Evolutionary conservation across 2,113 vertebrate genomes (phyloP).

Genomic region (Nesospiza acunhae): DNA sequence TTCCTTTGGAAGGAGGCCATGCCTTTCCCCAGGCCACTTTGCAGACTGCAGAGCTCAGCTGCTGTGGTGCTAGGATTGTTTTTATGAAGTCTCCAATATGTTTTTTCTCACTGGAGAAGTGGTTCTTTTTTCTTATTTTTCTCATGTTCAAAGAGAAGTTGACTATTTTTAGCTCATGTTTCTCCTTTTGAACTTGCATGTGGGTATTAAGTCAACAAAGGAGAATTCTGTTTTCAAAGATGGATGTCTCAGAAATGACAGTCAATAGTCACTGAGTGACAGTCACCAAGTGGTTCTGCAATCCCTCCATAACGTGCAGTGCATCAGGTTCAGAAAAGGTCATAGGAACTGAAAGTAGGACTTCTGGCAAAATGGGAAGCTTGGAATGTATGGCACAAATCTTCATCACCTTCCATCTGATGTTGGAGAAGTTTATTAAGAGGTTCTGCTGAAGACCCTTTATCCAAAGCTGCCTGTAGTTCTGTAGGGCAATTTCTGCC

Average conservation of each 20-base stretch:
- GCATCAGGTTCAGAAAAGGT: background rate
- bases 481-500: background rate
- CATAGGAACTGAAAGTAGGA: background rate
- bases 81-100: background rate
- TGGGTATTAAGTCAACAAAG: background rate
- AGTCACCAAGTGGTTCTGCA: background rate
- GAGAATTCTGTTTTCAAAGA: background rate
- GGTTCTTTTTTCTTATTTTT: conserved; percentile 9
- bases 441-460: background rate
- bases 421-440: background rate
- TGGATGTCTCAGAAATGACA: background rate
- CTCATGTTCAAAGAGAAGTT: conserved; percentile 17
- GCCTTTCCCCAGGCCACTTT: background rate
- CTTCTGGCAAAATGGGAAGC: background rate
- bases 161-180: conserved; percentile 34
- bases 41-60: conserved; percentile 54
- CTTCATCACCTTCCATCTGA: background rate
- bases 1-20: conserved; percentile 44
- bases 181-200: conserved; percentile 3
- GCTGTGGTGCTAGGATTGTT: background rate
- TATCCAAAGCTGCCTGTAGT: background rate
- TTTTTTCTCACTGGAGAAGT: background rate
- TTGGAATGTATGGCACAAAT: background rate
- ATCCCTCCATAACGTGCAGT: background rate
- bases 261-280: background rate